Conservation (phyloP, 2,797 vertebrate genomes). For the Galaxias olidus region DNA sequence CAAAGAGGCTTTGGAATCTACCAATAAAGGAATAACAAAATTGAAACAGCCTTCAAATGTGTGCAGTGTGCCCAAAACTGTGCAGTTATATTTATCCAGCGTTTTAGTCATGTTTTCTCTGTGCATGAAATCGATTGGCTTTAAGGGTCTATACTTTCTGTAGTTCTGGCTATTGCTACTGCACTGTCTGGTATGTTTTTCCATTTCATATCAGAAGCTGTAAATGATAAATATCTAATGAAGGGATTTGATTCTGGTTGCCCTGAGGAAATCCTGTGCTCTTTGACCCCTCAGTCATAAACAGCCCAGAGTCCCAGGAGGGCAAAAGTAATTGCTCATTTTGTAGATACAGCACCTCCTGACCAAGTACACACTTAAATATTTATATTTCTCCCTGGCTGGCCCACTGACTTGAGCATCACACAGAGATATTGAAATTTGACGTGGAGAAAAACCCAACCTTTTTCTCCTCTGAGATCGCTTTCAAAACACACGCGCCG, state of each 20-base stretch:
- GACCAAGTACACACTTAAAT: slow-evolving; percentile 89
- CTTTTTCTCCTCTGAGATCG: slow-evolving; percentile 16
- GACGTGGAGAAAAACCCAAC: slow-evolving; percentile 31
- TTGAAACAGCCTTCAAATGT: too few relatives aligned
- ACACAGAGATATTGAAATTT: slow-evolving; percentile 80
- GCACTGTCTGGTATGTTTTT: slow-evolving; percentile 31
- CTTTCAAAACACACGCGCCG: slow-evolving; percentile 30
- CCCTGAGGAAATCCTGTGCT: slow-evolving; percentile 72
- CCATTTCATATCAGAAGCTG: slow-evolving; percentile 45
- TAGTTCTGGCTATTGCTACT: slow-evolving; percentile 36
- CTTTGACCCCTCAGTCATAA: slow-evolving; percentile 78
- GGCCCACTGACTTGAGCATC: slow-evolving; percentile 75
- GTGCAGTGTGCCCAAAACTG: too few relatives aligned
- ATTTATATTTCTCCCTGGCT: slow-evolving; percentile 85
- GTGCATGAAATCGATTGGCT: too few relatives aligned
- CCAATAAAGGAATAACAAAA: too few relatives aligned
- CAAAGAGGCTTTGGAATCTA: too few relatives aligned
- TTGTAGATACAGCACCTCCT: slow-evolving; percentile 84
- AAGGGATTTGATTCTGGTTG: slow-evolving; percentile 77
- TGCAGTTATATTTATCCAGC: neutral
- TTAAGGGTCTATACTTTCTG: neutral
- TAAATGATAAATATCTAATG: slow-evolving; percentile 70
- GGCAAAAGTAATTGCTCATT: slow-evolving; percentile 88
- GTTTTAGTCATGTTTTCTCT: too few relatives aligned
- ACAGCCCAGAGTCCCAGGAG: slow-evolving; percentile 78